Base-by-base conservation (phyloP, 53 echinoderm and acorn worm genomes). In the Paelopatides confundens region DNA sequence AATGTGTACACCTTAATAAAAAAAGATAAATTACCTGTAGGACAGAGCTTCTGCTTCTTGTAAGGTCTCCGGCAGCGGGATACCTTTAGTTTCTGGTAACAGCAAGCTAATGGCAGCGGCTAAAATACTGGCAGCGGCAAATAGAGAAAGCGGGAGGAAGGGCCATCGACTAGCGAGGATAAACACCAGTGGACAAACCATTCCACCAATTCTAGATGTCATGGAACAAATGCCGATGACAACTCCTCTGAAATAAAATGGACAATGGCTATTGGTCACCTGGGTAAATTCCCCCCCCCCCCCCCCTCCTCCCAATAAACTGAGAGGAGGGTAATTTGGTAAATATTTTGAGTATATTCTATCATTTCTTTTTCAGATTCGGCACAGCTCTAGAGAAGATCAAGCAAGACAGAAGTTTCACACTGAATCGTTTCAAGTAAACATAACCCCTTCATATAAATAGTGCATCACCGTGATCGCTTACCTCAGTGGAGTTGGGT, bases 211-310 rank as follows among this genome's bases (percentile, higher is more conserved):
- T 2, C 90, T 85, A 7, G 95, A 90, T 27, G 87, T 85, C 88
- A 94, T 87, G n/a, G 95, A 94, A 27, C 92, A 90, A 29, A 92
- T 48, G 2, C 95, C 95, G 34, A 94, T 77, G 7, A 90, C 90
- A 10, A 82, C 77, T 23, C 85, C 93, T 79, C 95, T 94, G 77
- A 4, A 89, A 24, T 4, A 33, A 12, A 18, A 67, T 5, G 32
- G 31, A 58, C 21, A 58, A n/a, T n/a, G n/a, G n/a, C n/a, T n/a
- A n/a, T n/a, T n/a, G n/a, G n/a, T n/a, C n/a, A n/a, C n/a, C n/a
- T n/a, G n/a, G n/a, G n/a, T n/a, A n/a, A n/a, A n/a, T n/a, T n/a
- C n/a, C n/a, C n/a, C n/a, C n/a, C n/a, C n/a, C n/a, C n/a, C n/a
- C n/a, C n/a, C n/a, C n/a, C n/a, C n/a, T n/a, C n/a, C n/a, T n/a